These are phyloP conservation scores for Tapera naevia DNA, from an alignment of 2,797 vertebrate species.

Conservation along the genomic window DNA sequence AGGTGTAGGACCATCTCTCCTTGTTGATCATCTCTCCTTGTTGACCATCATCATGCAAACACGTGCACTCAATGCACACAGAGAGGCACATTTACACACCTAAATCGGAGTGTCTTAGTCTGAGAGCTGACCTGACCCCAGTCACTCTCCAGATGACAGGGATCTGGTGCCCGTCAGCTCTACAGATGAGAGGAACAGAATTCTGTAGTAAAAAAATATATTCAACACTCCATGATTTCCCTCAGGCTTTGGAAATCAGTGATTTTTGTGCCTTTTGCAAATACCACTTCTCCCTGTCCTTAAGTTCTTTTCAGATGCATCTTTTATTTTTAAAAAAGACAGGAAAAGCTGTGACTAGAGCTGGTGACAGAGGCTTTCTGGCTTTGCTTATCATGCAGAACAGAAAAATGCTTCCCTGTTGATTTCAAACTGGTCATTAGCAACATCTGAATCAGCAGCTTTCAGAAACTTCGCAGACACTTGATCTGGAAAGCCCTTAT, in stretches of 20 bases:
- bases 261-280: neutral
- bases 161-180: neutral
- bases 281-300: neutral
- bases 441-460: neutral
- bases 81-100: accelerated
- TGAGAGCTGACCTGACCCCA: neutral
- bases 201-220: neutral
- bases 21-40: neutral
- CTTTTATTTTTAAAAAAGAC: neutral
- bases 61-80: neutral
- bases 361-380: neutral
- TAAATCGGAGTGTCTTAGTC: neutral
- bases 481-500: neutral
- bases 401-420: neutral
- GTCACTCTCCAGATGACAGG: accelerated
- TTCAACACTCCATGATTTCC: neutral
- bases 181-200: neutral
- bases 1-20: neutral
- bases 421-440: neutral
- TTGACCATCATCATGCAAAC: neutral
- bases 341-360: neutral
- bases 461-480: neutral
- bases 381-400: neutral
- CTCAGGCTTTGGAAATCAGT: neutral
- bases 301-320: neutral